Evolutionary conservation across 1,140 invertebrate genomes (phyloP), one percentile per base, ranked within the genome.

Genomic region (Apis florea): DNA sequence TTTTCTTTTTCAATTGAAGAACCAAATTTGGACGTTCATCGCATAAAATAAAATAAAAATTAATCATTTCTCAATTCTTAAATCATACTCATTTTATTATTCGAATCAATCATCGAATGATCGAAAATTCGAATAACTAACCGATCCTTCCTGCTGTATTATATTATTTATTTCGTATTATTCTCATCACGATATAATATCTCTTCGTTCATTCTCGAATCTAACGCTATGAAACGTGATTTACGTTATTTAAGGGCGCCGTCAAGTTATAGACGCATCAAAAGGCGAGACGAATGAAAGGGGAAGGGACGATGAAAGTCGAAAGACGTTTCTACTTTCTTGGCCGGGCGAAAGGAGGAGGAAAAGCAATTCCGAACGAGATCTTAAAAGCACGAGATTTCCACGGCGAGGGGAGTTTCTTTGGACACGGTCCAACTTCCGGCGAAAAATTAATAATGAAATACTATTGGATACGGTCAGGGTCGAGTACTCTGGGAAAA

Each of bases 391-490:
- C 67, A 58, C 64, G 63, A 31, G 64, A 49, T 61, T 47, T 58
- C 53, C n/a, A 53, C n/a, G 9, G 3, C 15, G 13, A 56, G 79
- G 4, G 1, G 31, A 71, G 31, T 56, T 58, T 66, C 63, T 67
- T 67, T n/a, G 31, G n/a, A 12, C 54, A 8, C 11, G 1, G 63
- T 54, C 66, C 72, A 49, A 67, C 13, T 31, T 53, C 12, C 31
- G 54, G 17, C 26, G 79, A 75, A 76, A 75, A 59, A 69, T 82
- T 76, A 69, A 76, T 76, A 76, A 82, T 69, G 64, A 69, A 75
- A 69, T 69, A 63, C 47, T 56, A 56, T 19, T 24, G 47, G 26
- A 75, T 56, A 81, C 11, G 79, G 72, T 61, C 54, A 69, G 69
- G 59, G 51, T 58, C 31, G 70, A 66, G 31, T 10, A 59, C n/a